These are phyloP conservation scores for human (Homo sapiens) DNA, from an alignment of 2,113 vertebrate genomes.

Conservation along the genomic window DNA sequence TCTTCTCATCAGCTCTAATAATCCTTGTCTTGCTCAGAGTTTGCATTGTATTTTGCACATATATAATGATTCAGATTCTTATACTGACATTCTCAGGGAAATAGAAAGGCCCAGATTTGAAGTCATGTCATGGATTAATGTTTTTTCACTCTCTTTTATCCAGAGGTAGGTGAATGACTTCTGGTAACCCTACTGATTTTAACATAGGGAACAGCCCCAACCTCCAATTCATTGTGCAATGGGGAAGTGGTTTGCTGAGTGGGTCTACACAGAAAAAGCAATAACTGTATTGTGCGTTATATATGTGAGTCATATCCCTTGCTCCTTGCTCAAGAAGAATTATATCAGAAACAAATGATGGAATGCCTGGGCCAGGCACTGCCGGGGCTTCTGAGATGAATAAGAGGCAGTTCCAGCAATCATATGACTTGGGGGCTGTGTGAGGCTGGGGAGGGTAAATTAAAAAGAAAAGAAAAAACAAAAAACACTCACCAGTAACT, in stretches of 20 bases:
- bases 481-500: not conserved
- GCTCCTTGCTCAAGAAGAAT: slow-evolving; percentile 67
- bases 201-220: slow-evolving; percentile 71
- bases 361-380: slow-evolving; percentile 9
- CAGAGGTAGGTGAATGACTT: slow-evolving; percentile 79
- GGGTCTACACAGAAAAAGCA: slow-evolving; percentile 76
- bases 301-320: slow-evolving; percentile 79
- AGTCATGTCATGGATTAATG: slow-evolving; percentile 7
- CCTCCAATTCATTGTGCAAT: slow-evolving; percentile 76
- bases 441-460: not conserved
- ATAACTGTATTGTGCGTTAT: slow-evolving; percentile 76
- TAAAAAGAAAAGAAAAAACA: not conserved
- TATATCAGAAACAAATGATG: slow-evolving; percentile 55
- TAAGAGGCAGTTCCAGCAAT: slow-evolving; percentile 13
- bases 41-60: not conserved
- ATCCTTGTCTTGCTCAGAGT: slow-evolving; percentile 3
- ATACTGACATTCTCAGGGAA: not conserved
- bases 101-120: not conserved
- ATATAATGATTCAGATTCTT: not conserved
- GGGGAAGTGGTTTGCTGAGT: slow-evolving; percentile 84
- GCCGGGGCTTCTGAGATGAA: not conserved
- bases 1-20: slow-evolving; percentile 37
- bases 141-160: slow-evolving; percentile 34
- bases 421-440: slow-evolving; percentile 26
- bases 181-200: slow-evolving; percentile 80